These are phyloP conservation scores for Ivindomyrus marchei DNA, from an alignment of 2,113 vertebrate species.

Conservation along the genomic window DNA sequence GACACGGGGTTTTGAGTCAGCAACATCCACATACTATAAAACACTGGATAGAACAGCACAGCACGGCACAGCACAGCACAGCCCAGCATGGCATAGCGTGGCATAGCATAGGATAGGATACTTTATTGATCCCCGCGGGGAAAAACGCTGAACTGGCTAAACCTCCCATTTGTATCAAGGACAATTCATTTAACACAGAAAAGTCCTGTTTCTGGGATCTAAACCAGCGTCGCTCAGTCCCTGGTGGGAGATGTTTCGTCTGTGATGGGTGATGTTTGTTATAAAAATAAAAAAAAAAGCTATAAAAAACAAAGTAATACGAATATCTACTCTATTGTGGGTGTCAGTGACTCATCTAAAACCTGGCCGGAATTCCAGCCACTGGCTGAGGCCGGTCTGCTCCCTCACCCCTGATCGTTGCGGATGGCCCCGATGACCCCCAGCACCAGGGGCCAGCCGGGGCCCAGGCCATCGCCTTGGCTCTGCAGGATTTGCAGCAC, in stretches of 20 bases:
- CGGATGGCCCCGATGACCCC: slow-evolving; percentile 96
- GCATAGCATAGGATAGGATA: background rate
- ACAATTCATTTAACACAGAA: background rate
- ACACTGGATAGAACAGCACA: background rate
- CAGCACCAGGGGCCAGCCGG: slow-evolving; percentile 92
- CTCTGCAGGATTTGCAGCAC: slow-evolving; percentile 95
- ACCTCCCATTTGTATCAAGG: background rate
- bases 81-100: background rate
- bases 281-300: background rate
- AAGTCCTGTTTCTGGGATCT: background rate
- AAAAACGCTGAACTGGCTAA: background rate
- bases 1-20: background rate
- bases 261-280: background rate
- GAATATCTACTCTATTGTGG: background rate
- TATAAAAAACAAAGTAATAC: background rate
- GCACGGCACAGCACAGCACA: background rate
- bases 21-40: background rate
- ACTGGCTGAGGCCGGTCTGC: background rate
- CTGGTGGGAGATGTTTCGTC: background rate
- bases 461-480: slow-evolving; percentile 90
- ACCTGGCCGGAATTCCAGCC: background rate
- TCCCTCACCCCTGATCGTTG: slow-evolving; percentile 91
- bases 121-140: background rate
- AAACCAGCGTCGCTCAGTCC: background rate
- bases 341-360: background rate